phyloP scores from a whole-genome alignment of 2,888 invertebrate species.

The Antheraea assamensis region DNA sequence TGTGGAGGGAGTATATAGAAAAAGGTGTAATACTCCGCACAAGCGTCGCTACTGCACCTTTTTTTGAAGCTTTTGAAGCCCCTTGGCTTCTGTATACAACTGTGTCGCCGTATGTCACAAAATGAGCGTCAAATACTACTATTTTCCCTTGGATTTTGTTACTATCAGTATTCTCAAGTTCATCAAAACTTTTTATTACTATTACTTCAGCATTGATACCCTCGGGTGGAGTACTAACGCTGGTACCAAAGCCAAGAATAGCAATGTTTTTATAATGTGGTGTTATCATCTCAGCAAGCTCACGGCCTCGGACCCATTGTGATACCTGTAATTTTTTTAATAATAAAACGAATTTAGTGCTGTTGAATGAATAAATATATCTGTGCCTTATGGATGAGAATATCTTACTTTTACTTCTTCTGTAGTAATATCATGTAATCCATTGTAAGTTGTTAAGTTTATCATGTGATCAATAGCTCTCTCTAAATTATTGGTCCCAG shows the following conservation, averaged over 20 bases:
- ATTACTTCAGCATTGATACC: slow-evolving; percentile 88
- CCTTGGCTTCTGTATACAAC: slow-evolving; percentile 85
- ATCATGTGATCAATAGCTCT: slow-evolving; percentile 85
- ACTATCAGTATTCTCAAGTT: slow-evolving; percentile 77
- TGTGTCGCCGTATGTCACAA: slow-evolving; percentile 83
- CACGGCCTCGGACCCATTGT: slow-evolving; percentile 83
- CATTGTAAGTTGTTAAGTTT: slow-evolving; percentile 50
- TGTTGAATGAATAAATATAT: neutral
- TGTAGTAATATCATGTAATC: slow-evolving; percentile 83
- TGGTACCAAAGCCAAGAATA: slow-evolving; percentile 86
- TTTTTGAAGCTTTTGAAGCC: slow-evolving; percentile 85
- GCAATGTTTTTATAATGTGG: slow-evolving; percentile 83
- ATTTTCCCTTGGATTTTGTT: slow-evolving; percentile 85
- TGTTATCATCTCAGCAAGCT: slow-evolving; percentile 82
- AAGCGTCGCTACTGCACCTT: slow-evolving; percentile 88
- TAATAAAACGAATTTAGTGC: neutral
- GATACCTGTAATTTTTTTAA: slow-evolving; percentile 51
- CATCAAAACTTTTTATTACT: slow-evolving; percentile 86
- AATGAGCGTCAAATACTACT: slow-evolving; percentile 87
- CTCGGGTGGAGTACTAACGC: slow-evolving; percentile 84
- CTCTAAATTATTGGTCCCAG: slow-evolving; percentile 84
- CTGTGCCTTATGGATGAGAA: neutral
- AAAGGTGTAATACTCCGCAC: slow-evolving; percentile 88
- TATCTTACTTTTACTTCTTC: slow-evolving; percentile 80
- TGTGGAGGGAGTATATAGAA: slow-evolving; percentile 88